Evolutionary conservation across 2,113 vertebrate species (phyloP).

Genomic region (Sturnira hondurensis): DNA sequence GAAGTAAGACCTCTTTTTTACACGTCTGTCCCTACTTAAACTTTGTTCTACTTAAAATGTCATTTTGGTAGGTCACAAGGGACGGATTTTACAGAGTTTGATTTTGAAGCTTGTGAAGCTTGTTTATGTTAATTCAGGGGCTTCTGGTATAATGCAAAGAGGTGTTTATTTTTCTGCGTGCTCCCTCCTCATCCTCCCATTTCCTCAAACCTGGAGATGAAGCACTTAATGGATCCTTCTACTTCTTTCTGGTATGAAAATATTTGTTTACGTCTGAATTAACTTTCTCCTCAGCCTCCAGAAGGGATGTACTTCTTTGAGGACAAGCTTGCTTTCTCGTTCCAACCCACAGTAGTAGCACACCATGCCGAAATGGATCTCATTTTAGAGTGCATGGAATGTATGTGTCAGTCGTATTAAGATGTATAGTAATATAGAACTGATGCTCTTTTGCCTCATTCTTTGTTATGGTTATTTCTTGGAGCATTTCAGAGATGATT

Average conservation of each 20-base stretch:
- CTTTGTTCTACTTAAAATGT: neutral
- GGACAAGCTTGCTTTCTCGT: neutral
- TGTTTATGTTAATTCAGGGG: neutral
- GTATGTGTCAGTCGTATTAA: neutral
- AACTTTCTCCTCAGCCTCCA: neutral
- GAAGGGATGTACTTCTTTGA: neutral
- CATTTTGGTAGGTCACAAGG: neutral
- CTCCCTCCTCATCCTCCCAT: fast-evolving
- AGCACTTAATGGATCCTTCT: neutral
- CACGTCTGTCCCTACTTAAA: neutral
- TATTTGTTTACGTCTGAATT: neutral
- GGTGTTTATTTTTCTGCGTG: neutral
- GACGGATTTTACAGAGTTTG: neutral
- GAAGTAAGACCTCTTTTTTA: neutral
- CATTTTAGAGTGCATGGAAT: neutral
- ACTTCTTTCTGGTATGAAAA: neutral
- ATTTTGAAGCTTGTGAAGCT: slow-evolving; percentile 7
- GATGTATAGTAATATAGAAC: neutral
- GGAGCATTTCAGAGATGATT: neutral
- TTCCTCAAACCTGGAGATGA: neutral
- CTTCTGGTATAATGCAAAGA: neutral
- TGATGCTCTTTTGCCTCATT: neutral
- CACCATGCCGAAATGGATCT: neutral
- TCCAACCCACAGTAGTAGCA: neutral
- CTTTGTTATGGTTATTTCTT: neutral